phyloP scores from a whole-genome alignment of 2,888 invertebrate genomes.

The Eupithecia dodoneata region DNA sequence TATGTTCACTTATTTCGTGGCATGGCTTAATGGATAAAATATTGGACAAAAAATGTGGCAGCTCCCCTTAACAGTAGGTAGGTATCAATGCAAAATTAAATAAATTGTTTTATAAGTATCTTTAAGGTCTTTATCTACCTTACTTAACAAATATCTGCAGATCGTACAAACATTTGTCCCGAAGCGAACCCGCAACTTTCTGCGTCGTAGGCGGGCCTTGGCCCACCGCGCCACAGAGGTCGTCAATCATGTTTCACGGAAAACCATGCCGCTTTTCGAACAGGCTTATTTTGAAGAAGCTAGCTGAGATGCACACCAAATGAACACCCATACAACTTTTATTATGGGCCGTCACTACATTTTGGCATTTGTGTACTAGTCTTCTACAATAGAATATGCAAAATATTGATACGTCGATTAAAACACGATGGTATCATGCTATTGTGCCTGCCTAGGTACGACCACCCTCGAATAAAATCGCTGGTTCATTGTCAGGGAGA shows the following conservation, averaged over 20 bases:
- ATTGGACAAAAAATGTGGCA: neutral
- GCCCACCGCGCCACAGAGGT: too few species aligned
- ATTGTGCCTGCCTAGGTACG: neutral
- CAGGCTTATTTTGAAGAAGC: neutral
- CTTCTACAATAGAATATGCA: neutral
- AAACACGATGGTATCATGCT: neutral
- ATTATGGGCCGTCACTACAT: neutral
- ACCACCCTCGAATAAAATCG: neutral
- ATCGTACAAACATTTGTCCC: too few species aligned
- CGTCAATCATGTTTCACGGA: too few species aligned
- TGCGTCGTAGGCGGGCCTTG: too few species aligned
- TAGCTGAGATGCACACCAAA: too few species aligned
- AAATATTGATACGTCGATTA: neutral
- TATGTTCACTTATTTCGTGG: neutral
- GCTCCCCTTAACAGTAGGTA: neutral
- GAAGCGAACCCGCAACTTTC: too few species aligned
- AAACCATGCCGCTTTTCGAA: too few species aligned
- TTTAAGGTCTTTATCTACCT: too few species aligned
- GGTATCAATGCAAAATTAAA: neutral
- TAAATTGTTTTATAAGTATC: neutral
- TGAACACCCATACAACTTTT: neutral
- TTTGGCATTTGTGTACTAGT: neutral
- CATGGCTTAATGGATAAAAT: neutral
- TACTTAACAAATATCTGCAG: too few species aligned
- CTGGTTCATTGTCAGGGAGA: constrained; percentile 63